phyloP scores from a whole-genome alignment of 1,140 invertebrate genomes.

The Neuroterus valhalla region DNA sequence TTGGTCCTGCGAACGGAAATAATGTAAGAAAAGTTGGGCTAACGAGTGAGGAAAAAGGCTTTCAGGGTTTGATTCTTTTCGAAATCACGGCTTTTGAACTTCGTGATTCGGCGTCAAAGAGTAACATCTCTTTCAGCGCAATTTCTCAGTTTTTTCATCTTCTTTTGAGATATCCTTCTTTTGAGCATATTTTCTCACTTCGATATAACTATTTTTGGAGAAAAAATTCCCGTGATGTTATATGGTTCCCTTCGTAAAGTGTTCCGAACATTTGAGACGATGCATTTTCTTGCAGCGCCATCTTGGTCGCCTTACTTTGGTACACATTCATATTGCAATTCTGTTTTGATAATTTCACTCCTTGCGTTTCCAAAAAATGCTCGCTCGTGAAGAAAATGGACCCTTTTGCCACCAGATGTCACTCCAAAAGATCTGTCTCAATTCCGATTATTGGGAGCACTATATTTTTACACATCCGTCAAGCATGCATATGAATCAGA shows the following conservation, averaged over 20 bases:
- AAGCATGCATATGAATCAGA: constrained; percentile 5
- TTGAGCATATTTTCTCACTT: not conserved
- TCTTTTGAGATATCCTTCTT: too few species aligned
- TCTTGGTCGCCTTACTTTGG: not conserved
- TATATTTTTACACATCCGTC: constrained; percentile 19
- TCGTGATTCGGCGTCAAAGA: not conserved
- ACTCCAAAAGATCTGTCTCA: not conserved
- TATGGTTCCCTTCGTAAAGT: not conserved
- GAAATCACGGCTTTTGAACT: not conserved
- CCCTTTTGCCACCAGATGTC: not conserved
- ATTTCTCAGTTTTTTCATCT: not conserved
- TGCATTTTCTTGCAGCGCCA: not conserved
- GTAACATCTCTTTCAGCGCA: not conserved
- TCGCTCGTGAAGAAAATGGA: not conserved
- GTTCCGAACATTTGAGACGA: not conserved
- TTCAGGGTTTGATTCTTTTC: not conserved
- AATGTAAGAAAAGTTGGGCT: not conserved
- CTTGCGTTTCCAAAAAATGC: not conserved
- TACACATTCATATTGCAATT: not conserved
- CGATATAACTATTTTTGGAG: not conserved
- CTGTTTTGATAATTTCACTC: not conserved
- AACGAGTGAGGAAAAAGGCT: not conserved
- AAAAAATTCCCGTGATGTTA: not conserved
- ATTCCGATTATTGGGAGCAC: not conserved
- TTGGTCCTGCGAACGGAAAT: constrained; percentile 28